These are phyloP conservation scores for Gopherus flavomarginatus DNA, from an alignment of 2,113 vertebrate species.

Conservation along the genomic window DNA sequence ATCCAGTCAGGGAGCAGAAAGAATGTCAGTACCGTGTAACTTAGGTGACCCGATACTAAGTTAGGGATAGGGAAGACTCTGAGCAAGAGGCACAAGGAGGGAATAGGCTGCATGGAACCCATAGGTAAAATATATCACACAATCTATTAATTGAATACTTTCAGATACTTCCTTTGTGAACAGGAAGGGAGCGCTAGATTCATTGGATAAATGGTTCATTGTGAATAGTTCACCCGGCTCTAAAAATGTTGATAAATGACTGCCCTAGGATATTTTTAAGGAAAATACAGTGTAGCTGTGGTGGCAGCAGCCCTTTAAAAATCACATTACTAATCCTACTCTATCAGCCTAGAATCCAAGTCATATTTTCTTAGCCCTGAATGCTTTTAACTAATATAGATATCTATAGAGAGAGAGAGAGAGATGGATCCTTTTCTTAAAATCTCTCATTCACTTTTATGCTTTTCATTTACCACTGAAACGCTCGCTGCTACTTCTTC, in stretches of 20 bases:
- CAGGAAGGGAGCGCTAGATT: neutral
- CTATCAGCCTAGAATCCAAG: neutral
- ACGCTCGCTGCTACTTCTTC: neutral
- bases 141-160: neutral
- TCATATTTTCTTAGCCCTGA: neutral
- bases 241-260: neutral
- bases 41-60: neutral
- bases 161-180: conserved; percentile 16
- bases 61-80: neutral
- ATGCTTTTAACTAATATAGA: neutral
- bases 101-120: neutral
- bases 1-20: neutral
- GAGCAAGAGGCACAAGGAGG: neutral
- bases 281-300: neutral
- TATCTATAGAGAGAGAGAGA: neutral
- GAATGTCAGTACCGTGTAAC: neutral
- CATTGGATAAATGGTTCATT: neutral
- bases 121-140: neutral
- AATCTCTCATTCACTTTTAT: neutral
- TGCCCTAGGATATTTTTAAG: neutral
- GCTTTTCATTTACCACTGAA: neutral
- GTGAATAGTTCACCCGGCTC: neutral
- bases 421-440: neutral
- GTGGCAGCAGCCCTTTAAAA: neutral
- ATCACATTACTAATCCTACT: neutral